Evolutionary conservation across 2,888 invertebrate species (phyloP).

Genomic region (Helleia helle): DNA sequence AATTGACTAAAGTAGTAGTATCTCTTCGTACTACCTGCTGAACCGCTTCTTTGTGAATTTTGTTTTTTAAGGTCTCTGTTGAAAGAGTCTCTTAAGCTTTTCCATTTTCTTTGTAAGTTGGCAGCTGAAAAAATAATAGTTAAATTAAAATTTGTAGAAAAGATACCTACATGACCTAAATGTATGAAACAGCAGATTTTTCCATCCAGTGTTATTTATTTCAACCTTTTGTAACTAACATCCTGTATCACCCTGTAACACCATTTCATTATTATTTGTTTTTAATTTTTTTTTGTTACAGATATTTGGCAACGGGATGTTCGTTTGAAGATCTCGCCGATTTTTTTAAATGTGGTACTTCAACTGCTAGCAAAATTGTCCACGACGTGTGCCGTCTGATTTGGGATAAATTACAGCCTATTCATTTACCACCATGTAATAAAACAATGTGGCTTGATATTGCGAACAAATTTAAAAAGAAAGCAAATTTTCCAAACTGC

Average conservation of each 20-base stretch:
- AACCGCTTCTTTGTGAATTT: slow-evolving; percentile 10
- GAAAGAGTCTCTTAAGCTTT: slow-evolving; percentile 21
- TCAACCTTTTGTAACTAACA: slow-evolving; percentile 4
- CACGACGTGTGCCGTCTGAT: not conserved
- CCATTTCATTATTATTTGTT: slow-evolving; percentile 5
- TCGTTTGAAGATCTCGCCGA: not conserved
- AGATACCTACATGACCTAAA: too few relatives aligned
- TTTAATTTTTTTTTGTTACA: slow-evolving; percentile 4
- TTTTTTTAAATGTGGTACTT: slow-evolving; percentile 4
- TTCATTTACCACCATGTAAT: slow-evolving; percentile 1
- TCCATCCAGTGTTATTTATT: slow-evolving; percentile 5
- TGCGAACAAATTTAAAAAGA: slow-evolving; percentile 1
- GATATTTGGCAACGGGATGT: not conserved
- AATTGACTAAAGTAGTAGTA: slow-evolving; percentile 18
- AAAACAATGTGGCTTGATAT: not conserved
- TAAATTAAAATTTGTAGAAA: slow-evolving; percentile 9
- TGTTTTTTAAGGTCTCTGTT: slow-evolving; percentile 18
- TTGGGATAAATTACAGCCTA: slow-evolving; percentile 4
- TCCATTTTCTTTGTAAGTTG: slow-evolving; percentile 20
- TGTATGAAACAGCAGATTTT: too few relatives aligned
- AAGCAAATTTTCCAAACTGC: not conserved
- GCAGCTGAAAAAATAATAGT: too few relatives aligned
- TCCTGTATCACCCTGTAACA: not conserved
- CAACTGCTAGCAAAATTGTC: slow-evolving; percentile 3
- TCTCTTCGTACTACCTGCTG: slow-evolving; percentile 1